Evolutionary conservation across 2,888 invertebrate genomes (phyloP), one percentile per base, ranked within the genome.

Genomic region (Rugalucina vietnamica): DNA sequence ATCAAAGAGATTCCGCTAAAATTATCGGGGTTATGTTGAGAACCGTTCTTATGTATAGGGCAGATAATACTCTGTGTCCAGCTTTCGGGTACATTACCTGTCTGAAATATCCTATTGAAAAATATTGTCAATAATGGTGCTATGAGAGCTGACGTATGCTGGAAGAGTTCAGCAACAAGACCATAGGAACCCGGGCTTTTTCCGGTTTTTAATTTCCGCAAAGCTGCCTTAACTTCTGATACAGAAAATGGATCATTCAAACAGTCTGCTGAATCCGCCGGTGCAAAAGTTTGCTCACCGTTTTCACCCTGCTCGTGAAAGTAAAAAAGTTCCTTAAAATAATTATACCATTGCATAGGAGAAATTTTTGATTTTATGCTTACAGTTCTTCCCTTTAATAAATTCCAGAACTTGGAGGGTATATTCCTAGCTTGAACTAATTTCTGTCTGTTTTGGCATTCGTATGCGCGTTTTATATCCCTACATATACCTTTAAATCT

Each of bases 1-100:
- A 79, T 74, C 43, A 73, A 43, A 29, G 73, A 79, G 32, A 79
- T 74, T 39, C 65, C 79, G 24, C 79, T 50, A 34, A 73, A 74
- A 65, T 73, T 60, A 27, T 37, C 49, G 10, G 79, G 74, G 10
- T 36, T 43, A 14, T 79, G 39, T 18, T 32, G 54, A 21, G 36
- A 21, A 27, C 79, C 79, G n/a, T 60, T 79, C 24, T 73, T 72
- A 79, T 79, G 57, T 57, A 79, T 34, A 29, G 76, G 76, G 18
- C 37, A 43, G 12, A 76, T 76, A 14, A 76, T 36, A 29, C 76
- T 76, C 27, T n/a, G 34, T 12, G 14, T 14, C 65, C 65, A 76
- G 8, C 57, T 73, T 34, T 36, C 18, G 3, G 79, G 79, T 18
- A 79, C 37, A 14, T 36, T 27, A 36, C 79, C 79, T 29, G 34